Base-by-base conservation (phyloP, 2,113 vertebrate genomes). In the Stegastes partitus region DNA sequence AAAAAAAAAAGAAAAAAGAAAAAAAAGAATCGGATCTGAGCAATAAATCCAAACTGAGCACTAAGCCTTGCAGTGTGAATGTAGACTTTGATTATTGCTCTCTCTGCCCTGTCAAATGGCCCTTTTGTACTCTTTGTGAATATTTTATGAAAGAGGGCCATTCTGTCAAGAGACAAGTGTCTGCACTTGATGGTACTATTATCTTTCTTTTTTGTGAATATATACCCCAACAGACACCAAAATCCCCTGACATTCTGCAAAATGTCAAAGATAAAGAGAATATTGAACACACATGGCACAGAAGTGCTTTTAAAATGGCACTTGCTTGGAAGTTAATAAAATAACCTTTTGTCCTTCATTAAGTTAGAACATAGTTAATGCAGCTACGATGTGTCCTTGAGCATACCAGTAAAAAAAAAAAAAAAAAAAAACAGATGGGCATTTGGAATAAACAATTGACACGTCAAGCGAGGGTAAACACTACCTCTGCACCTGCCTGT, bases 61-160 rank as follows among this genome's bases (percentile, higher is more conserved):
- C 31, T 34, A 34, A 34, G 31, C 31, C 31, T 34, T 34, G 31
- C 31, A 34, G 31, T 34, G 31, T 34, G 31, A 9, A 71, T 79
- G 81, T 42, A 68, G 50, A 42, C 15, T 79, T 44, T 49, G 45
- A 62, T 56, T 25, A 62, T 37, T 81, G 42, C 56, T 62, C 63
- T 66, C 72, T 58, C 22, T 51, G 68, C 45, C 58, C 42, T 45
- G 16, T 78, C 49, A 82, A 83, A 86, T 61, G 25, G 66, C 42
- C 61, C 73, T 78, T 87, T 83, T 73, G 37, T 80, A 68, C 8
- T 31, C 22, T 75, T 79, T 84, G 76, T 84, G 75, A 54, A 84
- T 78, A 51, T 79, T 83, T 61, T 65, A 83, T 80, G 5, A 81
- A 84, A 83, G 62, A 83, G 26, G 21, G 37, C 34, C 49, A 56